These are phyloP conservation scores for Andinoacara biseriatus DNA, from an alignment of 2,113 vertebrate genomes.

Conservation along the genomic window DNA sequence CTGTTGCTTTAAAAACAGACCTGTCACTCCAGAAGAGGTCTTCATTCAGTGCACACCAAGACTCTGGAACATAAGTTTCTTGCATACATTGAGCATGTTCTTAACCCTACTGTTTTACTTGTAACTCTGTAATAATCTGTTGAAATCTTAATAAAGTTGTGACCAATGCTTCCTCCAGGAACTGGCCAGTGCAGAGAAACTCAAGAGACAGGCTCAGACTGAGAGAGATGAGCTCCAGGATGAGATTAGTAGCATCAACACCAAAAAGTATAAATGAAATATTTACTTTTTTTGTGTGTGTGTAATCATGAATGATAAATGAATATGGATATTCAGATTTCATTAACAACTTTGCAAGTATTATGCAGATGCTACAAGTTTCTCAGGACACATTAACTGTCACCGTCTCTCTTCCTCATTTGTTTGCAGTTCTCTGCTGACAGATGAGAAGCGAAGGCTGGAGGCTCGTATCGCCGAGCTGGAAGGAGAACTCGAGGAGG, in stretches of 20 bases:
- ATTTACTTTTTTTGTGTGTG: rapidly evolving
- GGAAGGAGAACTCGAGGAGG: constrained; percentile 96
- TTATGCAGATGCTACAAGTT: background rate
- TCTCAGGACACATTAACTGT: background rate
- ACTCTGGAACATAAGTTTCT: background rate
- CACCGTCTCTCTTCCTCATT: background rate
- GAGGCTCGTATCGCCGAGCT: constrained; percentile 92
- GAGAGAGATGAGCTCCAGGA: constrained; percentile 97
- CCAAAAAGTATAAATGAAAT: constrained; percentile 85
- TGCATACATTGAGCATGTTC: background rate
- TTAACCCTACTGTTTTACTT: background rate
- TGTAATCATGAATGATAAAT: background rate
- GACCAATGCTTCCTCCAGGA: constrained; percentile 80
- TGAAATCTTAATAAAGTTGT: background rate
- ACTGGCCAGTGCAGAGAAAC: constrained; percentile 88
- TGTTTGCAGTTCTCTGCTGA: constrained; percentile 61
- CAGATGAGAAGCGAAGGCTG: constrained; percentile 90
- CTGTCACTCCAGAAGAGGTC: too few species aligned
- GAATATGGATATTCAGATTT: background rate
- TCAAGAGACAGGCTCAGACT: constrained; percentile 90
- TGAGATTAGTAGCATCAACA: constrained; percentile 87
- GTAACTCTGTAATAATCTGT: background rate
- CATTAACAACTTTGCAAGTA: background rate
- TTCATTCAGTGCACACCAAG: too few species aligned
- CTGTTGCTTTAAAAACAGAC: too few species aligned